A percentile compares a stretch with the other conserved stretches of the same genome.
phyloP scores from a whole-genome alignment of 2,113 vertebrate genomes.

The Siphamia tubifer region DNA sequence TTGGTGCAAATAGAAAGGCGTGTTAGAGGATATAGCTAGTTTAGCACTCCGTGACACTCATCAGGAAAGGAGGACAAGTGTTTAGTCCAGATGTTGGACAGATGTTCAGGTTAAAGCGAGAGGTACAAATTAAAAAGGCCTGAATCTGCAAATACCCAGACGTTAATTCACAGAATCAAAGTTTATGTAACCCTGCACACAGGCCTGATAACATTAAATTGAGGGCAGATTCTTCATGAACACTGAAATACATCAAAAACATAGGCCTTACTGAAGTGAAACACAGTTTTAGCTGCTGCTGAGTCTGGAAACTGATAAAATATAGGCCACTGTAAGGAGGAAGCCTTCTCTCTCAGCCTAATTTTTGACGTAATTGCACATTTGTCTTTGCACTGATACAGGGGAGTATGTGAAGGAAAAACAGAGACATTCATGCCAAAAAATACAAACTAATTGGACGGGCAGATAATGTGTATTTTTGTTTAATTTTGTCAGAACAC shows the following conservation, averaged over 20 bases:
- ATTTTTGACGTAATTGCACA: too few species aligned
- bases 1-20: constrained; percentile 30
- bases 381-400: too few species aligned
- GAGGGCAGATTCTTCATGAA: constrained; percentile 9
- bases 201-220: constrained; percentile 5
- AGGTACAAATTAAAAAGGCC: background rate
- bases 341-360: too few species aligned
- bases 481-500: too few species aligned
- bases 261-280: background rate
- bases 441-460: too few species aligned
- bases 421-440: too few species aligned
- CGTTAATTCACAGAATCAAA: constrained; percentile 19
- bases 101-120: constrained; percentile 46
- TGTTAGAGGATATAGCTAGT: constrained; percentile 16
- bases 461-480: too few species aligned
- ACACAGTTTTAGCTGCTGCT: background rate
- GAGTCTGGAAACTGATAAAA: background rate
- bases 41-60: constrained; percentile 12
- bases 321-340: too few species aligned
- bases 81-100: constrained; percentile 61
- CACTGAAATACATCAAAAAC: constrained; percentile 23
- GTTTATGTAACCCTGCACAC: constrained; percentile 33
- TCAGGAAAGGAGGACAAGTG: constrained; percentile 19
- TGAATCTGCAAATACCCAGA: constrained; percentile 29
- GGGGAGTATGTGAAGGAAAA: too few species aligned